These are phyloP conservation scores for Homarus gammarus DNA, from an alignment of 2,888 invertebrate species.

Conservation along the genomic window DNA sequence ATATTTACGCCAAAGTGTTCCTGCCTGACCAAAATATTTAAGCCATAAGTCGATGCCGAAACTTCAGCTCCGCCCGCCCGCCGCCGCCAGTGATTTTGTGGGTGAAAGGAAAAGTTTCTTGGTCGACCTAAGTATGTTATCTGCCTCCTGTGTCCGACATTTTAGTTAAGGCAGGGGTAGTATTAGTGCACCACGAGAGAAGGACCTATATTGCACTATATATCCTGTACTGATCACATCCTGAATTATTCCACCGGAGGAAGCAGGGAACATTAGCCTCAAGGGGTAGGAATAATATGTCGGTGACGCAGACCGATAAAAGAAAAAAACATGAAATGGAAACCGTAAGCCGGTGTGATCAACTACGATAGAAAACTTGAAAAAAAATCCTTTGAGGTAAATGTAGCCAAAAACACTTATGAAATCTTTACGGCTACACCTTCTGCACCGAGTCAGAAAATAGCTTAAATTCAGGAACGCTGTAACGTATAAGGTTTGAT, in stretches of 20 bases:
- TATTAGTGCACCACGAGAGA: not conserved
- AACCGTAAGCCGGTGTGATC: conserved; percentile 43
- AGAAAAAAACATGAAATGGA: conserved; percentile 51
- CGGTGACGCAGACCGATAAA: not conserved
- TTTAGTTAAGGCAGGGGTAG: not conserved
- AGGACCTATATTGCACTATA: not conserved
- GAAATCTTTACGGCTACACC: conserved; percentile 69
- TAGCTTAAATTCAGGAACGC: conserved; percentile 71
- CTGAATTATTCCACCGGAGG: not conserved
- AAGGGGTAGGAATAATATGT: too few relatives aligned
- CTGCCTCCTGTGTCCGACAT: not conserved
- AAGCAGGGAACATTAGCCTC: not conserved
- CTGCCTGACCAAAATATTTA: conserved; percentile 46
- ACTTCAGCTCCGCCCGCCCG: not conserved
- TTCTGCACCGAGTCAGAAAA: conserved; percentile 70
- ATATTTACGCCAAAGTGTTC: conserved; percentile 43
- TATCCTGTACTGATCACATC: not conserved
- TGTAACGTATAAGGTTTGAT: conserved; percentile 71
- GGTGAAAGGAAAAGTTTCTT: too few relatives aligned
- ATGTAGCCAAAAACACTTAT: conserved; percentile 67
- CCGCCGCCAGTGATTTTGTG: not conserved
- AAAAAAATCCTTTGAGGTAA: conserved; percentile 43
- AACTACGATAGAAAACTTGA: conserved; percentile 47
- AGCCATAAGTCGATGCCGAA: not conserved
- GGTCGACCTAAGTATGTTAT: too few relatives aligned